Conservation (phyloP, 2,888 invertebrate species). For the Pterostichus niger region DNA sequence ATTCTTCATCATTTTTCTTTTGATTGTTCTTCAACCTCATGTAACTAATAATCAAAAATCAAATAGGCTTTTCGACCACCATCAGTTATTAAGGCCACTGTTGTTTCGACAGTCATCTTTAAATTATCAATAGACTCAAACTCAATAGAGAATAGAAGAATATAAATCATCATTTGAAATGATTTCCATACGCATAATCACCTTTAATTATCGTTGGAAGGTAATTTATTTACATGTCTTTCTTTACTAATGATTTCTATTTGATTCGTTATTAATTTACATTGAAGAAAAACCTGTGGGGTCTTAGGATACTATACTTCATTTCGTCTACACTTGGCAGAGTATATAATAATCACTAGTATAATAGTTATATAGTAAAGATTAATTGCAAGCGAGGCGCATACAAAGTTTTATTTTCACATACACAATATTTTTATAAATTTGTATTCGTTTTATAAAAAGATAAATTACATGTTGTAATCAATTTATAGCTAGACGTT, state of each 20-base stretch:
- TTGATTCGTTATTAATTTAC: conserved; percentile 13
- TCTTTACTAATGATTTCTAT: conserved; percentile 26
- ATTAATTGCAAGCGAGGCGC: too few relatives aligned
- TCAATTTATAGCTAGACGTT: too few relatives aligned
- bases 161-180: conserved; percentile 31
- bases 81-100: conserved; percentile 7
- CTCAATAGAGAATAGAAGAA: conserved; percentile 17
- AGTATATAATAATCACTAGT: too few relatives aligned
- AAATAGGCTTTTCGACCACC: conserved; percentile 24
- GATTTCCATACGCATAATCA: conserved; percentile 37
- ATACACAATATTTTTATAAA: too few relatives aligned
- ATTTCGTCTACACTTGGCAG: too few relatives aligned
- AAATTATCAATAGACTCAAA: conserved; percentile 13
- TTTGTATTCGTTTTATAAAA: too few relatives aligned
- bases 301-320: background rate
- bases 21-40: background rate
- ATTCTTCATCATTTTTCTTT: conserved; percentile 9
- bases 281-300: background rate
- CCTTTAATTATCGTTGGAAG: conserved; percentile 5
- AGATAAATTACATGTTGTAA: too few relatives aligned
- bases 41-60: conserved; percentile 5
- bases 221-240: conserved; percentile 28
- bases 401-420: too few relatives aligned
- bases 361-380: too few relatives aligned
- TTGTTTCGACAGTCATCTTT: conserved; percentile 10